Conservation (phyloP, 2,888 invertebrate species). For the Rhopalosiphum nymphaeae region DNA sequence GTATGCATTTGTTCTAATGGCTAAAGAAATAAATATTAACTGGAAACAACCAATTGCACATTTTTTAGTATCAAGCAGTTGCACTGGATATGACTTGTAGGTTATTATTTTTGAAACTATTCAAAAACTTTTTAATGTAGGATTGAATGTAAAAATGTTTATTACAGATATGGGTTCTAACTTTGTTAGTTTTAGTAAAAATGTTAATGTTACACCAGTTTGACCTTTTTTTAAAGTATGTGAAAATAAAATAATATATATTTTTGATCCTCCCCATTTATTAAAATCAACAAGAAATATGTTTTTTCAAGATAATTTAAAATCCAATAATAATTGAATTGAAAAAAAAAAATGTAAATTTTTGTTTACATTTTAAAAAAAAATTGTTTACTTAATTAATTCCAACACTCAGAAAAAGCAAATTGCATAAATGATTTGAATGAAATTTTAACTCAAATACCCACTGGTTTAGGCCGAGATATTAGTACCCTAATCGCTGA, state of each 20-base stretch:
- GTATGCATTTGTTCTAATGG: neutral
- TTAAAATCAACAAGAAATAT: conserved; percentile 33
- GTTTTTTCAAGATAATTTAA: conserved; percentile 15
- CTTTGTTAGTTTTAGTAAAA: neutral
- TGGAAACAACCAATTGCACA: conserved; percentile 19
- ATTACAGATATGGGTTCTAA: neutral
- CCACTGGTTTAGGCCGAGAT: neutral
- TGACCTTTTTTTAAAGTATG: neutral
- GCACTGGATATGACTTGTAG: neutral
- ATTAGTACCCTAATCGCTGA: neutral
- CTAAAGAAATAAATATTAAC: neutral
- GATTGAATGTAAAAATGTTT: neutral
- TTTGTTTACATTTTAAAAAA: conserved; percentile 32
- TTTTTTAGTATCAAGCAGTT: conserved; percentile 5
- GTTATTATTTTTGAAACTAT: neutral
- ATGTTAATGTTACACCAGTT: neutral
- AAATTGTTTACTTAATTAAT: neutral
- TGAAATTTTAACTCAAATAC: conserved; percentile 14
- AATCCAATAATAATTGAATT: too few relatives aligned
- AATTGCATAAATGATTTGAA: conserved; percentile 43
- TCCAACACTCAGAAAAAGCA: conserved; percentile 11
- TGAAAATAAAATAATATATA: conserved; percentile 11
- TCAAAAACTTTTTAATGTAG: neutral
- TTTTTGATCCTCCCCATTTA: conserved; percentile 43
- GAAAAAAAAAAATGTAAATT: neutral